Base-by-base conservation (phyloP, 2,113 vertebrate genomes). In the Xiphophorus hellerii region DNA sequence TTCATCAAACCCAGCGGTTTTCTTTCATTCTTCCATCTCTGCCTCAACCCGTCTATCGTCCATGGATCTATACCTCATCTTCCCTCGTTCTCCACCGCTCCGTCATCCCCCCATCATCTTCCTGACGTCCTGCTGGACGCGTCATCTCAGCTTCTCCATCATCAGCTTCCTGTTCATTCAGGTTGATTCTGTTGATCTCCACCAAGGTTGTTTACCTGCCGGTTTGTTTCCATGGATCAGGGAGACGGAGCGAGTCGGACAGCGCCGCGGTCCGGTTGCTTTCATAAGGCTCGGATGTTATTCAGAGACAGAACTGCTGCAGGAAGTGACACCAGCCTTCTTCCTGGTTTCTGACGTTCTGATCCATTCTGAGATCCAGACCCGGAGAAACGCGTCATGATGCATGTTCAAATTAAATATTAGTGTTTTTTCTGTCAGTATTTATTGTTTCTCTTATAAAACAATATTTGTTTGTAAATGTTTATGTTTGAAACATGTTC, bases 71-170 rank as follows among this genome's bases (percentile, higher is more conserved):
- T 14, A 5, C 3, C 6, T 39, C 44, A 48, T 17, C 17, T 20
- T 4, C 14, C 11, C 54, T 42, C 29, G 17, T 30, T 31, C 30
- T 35, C 6, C 71, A 33, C 27, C 7, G 0, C 13, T 51, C 22
- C 30, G 15, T 54, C 69, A 33, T 29, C 58, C 9, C 48, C 27
- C 27, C 44, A 15, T 69, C 78, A 73, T 78, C 20, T n/a, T 58
- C 51, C 9, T 30, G 12, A 62, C 33, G 39, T 70, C 27, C 61
- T 71, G 73, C 54, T 37, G 48, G 64, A 69, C 20, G 54, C 62
- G 31, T 76, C 54, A 31, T 0, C 31, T 61, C 75, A 70, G 85
- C 82, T 81, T 85, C 76, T 83, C 74, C 64, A 77, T 66, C 75
- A 74, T 78, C 51, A 5, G 61, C 14, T 60, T 51, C 76, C 25